These are phyloP conservation scores for Thymelicus acteon DNA, from an alignment of 2,888 invertebrate species.

Conservation along the genomic window DNA sequence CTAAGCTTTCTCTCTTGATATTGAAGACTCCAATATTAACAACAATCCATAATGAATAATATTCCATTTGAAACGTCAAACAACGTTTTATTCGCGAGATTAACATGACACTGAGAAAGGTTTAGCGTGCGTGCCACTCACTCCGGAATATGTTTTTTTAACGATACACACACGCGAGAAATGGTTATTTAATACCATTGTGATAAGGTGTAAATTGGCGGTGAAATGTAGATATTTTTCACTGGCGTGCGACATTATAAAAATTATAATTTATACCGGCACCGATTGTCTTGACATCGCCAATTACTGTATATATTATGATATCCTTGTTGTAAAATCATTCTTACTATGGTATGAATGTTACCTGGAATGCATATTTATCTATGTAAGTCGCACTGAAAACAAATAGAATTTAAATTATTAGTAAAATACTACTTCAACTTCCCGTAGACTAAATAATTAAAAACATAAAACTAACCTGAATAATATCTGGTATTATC, in stretches of 20 bases:
- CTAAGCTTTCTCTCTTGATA: no score
- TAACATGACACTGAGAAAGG: slow-evolving; percentile 32
- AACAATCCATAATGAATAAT: slow-evolving; percentile 11
- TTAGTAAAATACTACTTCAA: no score
- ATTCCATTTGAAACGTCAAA: slow-evolving; percentile 27
- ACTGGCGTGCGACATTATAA: background rate
- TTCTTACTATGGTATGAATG: background rate
- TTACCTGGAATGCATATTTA: background rate
- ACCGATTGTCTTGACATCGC: background rate
- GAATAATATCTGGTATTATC: no score
- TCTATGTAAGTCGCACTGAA: background rate
- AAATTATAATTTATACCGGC: background rate
- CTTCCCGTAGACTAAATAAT: no score
- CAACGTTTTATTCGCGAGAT: slow-evolving; percentile 33
- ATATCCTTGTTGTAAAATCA: background rate
- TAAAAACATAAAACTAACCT: no score
- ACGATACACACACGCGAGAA: background rate
- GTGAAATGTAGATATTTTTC: background rate
- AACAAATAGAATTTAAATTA: no score
- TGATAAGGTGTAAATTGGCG: slow-evolving; percentile 17
- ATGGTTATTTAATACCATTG: slow-evolving; percentile 3
- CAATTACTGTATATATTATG: background rate
- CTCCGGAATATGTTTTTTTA: background rate
- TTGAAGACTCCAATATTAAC: background rate
- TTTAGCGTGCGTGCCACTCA: slow-evolving; percentile 9